Evolutionary conservation across 2,888 invertebrate genomes (phyloP).

Genomic region (Pogonocherus hispidulus): DNA sequence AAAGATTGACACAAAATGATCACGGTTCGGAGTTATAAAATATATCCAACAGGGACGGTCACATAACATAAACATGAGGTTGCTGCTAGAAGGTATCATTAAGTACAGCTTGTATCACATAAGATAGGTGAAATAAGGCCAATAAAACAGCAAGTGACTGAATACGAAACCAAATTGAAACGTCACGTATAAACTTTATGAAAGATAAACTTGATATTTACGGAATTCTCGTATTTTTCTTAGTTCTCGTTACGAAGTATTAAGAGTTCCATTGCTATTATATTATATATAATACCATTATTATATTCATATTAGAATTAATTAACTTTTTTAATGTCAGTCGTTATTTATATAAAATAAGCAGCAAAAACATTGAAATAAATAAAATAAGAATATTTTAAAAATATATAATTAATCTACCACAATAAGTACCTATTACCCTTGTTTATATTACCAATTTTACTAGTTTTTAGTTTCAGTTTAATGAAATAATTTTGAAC

Average conservation of each 20-base stretch:
- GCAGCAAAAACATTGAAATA: too few relatives aligned
- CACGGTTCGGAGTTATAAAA: constrained; percentile 59
- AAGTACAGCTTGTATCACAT: constrained; percentile 62
- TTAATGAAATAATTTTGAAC: too few relatives aligned
- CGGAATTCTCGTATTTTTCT: constrained; percentile 39
- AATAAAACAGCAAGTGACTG: constrained; percentile 68
- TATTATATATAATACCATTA: constrained; percentile 1
- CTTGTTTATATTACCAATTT: too few relatives aligned
- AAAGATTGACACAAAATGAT: constrained; percentile 60
- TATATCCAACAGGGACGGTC: constrained; percentile 57
- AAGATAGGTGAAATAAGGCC: constrained; percentile 66
- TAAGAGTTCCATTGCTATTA: constrained; percentile 14
- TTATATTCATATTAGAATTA: not conserved
- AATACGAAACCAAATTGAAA: constrained; percentile 67
- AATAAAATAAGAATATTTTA: too few relatives aligned
- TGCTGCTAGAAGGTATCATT: constrained; percentile 60
- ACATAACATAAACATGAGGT: constrained; percentile 58
- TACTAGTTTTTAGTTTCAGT: too few relatives aligned
- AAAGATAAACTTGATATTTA: constrained; percentile 47
- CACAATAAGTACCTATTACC: too few relatives aligned
- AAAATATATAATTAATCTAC: too few relatives aligned
- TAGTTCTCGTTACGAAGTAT: constrained; percentile 12
- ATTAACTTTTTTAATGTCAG: too few relatives aligned
- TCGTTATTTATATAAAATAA: too few relatives aligned
- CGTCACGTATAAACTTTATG: constrained; percentile 60